phyloP scores from a whole-genome alignment of 2,888 invertebrate species.

The Lissocephala sabroskyi region DNA sequence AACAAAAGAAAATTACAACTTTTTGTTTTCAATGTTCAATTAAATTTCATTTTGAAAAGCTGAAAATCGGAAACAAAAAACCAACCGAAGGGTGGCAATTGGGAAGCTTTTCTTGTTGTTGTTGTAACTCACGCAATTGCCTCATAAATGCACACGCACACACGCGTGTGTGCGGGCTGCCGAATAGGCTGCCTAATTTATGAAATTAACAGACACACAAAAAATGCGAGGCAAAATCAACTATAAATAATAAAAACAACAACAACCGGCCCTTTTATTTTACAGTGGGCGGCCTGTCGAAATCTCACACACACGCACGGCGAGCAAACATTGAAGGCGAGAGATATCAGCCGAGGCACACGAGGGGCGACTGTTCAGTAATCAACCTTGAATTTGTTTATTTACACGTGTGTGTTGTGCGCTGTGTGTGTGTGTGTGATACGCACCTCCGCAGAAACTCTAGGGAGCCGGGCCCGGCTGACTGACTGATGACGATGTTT shows the following conservation, averaged over 20 bases:
- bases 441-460: constrained; percentile 15
- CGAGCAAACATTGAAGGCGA: constrained; percentile 33
- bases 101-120: too few species aligned
- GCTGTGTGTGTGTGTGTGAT: too few species aligned
- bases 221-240: constrained; percentile 26
- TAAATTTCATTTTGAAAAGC: background rate
- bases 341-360: constrained; percentile 21
- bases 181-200: constrained; percentile 45
- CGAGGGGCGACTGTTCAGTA: constrained; percentile 27
- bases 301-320: constrained; percentile 11
- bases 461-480: too few species aligned
- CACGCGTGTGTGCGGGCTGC: constrained; percentile 26
- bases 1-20: too few species aligned
- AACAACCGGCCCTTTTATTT: constrained; percentile 35
- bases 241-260: constrained; percentile 20
- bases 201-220: constrained; percentile 49
- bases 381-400: constrained; percentile 61
- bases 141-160: constrained; percentile 6
- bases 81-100: too few species aligned
- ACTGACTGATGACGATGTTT: too few species aligned
- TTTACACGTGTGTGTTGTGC: too few species aligned
- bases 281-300: constrained; percentile 26
- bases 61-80: too few species aligned
- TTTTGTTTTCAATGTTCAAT: too few species aligned
- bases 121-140: constrained; percentile 14